A percentile compares a stretch with the other conserved stretches of the same genome.
Evolutionary conservation across 1,140 invertebrate genomes (phyloP).

Genomic region (Camponotus vicinus): DNA sequence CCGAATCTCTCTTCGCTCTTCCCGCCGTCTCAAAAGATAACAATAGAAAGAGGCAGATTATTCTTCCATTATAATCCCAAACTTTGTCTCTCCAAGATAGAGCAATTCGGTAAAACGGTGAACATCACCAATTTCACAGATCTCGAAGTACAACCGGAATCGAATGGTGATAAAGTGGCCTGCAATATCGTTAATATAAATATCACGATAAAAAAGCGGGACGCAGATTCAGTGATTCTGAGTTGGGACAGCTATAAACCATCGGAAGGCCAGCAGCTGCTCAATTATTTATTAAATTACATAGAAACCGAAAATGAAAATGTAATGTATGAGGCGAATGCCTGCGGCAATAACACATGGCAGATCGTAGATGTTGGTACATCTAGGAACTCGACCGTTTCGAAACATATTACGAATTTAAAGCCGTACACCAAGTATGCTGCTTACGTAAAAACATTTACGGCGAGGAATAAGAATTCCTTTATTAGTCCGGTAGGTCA

Average conservation of each 20-base stretch:
- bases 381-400: conserved; percentile 65
- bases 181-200: conserved; percentile 87
- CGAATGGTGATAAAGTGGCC: conserved; percentile 91
- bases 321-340: conserved; percentile 82
- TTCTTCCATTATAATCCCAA: conserved; percentile 92
- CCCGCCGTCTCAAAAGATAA: conserved; percentile 81
- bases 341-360: conserved; percentile 80
- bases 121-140: conserved; percentile 81
- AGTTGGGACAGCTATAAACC: conserved; percentile 86
- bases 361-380: conserved; percentile 78
- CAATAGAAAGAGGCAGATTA: conserved; percentile 88
- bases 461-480: conserved; percentile 64
- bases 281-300: conserved; percentile 88
- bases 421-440: conserved; percentile 90
- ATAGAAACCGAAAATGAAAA: conserved; percentile 86
- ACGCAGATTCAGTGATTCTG: conserved; percentile 82
- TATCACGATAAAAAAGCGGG: conserved; percentile 82
- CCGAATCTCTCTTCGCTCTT: conserved; percentile 79
- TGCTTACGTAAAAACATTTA: conserved; percentile 89
- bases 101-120: conserved; percentile 85
- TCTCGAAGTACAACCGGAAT: conserved; percentile 87
- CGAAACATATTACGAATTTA: conserved; percentile 84
- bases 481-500: conserved; percentile 83
- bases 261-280: conserved; percentile 84
- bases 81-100: conserved; percentile 90